Evolutionary conservation across 2,888 invertebrate species (phyloP), one percentile per base, ranked within the genome.

Genomic region (Thereva unica): DNA sequence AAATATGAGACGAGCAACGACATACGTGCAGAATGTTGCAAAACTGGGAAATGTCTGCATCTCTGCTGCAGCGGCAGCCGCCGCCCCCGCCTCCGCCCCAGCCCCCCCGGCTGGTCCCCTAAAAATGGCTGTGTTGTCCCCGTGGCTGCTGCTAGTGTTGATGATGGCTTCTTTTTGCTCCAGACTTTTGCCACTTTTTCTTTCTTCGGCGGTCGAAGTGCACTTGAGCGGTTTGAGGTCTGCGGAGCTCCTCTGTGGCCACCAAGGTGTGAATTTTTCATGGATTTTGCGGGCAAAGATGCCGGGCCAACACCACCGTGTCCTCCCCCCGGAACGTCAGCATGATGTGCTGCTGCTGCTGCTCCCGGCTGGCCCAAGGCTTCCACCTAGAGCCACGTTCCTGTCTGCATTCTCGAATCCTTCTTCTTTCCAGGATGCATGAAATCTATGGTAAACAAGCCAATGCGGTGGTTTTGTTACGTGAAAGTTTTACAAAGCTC

Each of bases 261-360:
- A 61, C 61, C 61, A 61, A 61, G 61, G 61, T 61, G 61, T 61
- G 61, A 61, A 61, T 61, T 61, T 61, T 61, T 61, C 61, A 61
- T 61, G 61, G 50, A 41, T 61, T 41, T 61, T 50, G 61, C 41
- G 61, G 61, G 61, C 41, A 38, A 50, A 34, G 41, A 40, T 53
- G 23, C 23, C 23, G 23, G 23, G 23, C 40, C 41, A 40, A 34
- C 61, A 35, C 34, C n/a, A n/a, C n/a, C n/a, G n/a, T 50, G 61
- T 61, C 41, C 38, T 37, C 38, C 47, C 23, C 23, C 23, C 23
- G 23, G 23, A 23, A 23, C 47, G 57, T 34, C 44, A 35, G 56
- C 42, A 34, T 37, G 45, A 5, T 52, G 23, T 38, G 59, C 49
- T 9, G 49, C 4, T 50, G 9, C 23, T n/a, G 12, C 44, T 10